phyloP scores from a whole-genome alignment of 2,113 vertebrate genomes.

The Sorex araneus region DNA sequence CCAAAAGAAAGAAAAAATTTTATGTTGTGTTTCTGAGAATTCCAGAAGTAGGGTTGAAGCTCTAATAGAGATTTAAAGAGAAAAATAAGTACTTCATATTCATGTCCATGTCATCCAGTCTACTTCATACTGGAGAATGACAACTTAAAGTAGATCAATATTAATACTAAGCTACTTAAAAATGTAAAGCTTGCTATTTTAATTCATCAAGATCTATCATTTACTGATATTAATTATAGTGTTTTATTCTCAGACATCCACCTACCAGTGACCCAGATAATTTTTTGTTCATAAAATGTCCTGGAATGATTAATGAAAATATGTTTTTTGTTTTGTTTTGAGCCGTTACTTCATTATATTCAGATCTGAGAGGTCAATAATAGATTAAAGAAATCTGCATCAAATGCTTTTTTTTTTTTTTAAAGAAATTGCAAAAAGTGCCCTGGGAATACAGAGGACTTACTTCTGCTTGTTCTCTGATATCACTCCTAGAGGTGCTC shows the following conservation, averaged over 20 bases:
- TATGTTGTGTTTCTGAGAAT: not conserved
- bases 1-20: not conserved
- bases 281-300: not conserved
- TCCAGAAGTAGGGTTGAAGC: not conserved
- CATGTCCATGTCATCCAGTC: not conserved
- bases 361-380: not conserved
- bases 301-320: not conserved
- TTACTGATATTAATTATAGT: conserved; percentile 4
- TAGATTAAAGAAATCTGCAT: not conserved
- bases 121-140: not conserved
- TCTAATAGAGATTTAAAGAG: not conserved
- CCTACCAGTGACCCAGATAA: not conserved
- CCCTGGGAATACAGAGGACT: no score
- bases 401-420: no score
- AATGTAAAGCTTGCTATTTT: no score
- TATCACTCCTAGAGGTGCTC: no score
- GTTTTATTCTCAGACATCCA: not conserved
- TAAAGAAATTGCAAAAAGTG: no score
- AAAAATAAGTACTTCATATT: not conserved
- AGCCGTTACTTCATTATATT: not conserved
- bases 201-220: not conserved
- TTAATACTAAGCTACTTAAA: not conserved
- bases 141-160: not conserved
- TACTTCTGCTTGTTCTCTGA: no score
- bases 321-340: not conserved